Evolutionary conservation across 2,888 invertebrate species (phyloP).

Genomic region (Seira musarum): DNA sequence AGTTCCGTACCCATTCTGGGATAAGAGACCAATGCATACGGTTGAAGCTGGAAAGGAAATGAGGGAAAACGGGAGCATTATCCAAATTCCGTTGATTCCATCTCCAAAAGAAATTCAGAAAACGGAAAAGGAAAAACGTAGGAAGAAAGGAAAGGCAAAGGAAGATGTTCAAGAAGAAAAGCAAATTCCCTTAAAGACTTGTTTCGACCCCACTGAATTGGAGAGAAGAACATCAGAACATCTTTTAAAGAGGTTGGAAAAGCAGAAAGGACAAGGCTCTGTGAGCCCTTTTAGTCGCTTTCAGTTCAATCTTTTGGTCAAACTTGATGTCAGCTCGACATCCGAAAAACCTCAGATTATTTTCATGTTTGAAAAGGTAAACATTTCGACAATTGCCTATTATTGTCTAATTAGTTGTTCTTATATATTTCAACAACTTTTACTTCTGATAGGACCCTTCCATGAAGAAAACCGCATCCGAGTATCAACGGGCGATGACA

Average conservation of each 20-base stretch:
- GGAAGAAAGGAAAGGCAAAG: slow-evolving; percentile 15
- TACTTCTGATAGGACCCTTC: background rate
- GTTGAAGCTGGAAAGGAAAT: background rate
- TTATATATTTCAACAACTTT: background rate
- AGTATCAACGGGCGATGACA: slow-evolving; percentile 19
- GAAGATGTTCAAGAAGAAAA: background rate
- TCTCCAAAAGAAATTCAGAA: background rate
- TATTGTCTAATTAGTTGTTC: background rate
- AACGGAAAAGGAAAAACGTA: background rate
- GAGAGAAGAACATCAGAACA: slow-evolving; percentile 34
- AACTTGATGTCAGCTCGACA: slow-evolving; percentile 39
- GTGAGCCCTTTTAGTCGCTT: slow-evolving; percentile 11
- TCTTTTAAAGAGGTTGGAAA: background rate
- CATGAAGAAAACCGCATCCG: background rate
- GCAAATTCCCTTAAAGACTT: background rate
- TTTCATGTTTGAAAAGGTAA: slow-evolving; percentile 59
- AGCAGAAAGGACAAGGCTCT: background rate
- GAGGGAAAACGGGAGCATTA: background rate
- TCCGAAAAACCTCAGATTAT: slow-evolving; percentile 39
- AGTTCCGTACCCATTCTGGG: slow-evolving; percentile 34
- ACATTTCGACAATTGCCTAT: too few species aligned
- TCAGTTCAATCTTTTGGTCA: slow-evolving; percentile 33
- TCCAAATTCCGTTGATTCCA: background rate
- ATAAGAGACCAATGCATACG: slow-evolving; percentile 9
- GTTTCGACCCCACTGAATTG: slow-evolving; percentile 42